A percentile compares a stretch with the other conserved stretches of the same genome.
Evolutionary conservation across 1,140 invertebrate species (phyloP).

Genomic region (Eciton burchellii): DNA sequence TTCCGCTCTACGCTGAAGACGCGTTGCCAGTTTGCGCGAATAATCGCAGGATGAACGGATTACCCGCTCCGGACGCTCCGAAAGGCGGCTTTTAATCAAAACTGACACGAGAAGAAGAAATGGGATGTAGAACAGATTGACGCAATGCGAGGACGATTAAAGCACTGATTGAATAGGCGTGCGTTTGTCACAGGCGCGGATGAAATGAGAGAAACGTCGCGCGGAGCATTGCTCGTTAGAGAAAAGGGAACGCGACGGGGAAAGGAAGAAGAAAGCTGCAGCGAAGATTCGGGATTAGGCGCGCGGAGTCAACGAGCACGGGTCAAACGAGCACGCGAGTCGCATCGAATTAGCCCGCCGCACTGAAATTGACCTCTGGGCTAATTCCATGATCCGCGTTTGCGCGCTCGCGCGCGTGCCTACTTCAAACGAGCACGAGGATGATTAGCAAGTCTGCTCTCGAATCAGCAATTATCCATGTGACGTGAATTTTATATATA

Average conservation of each 20-base stretch:
- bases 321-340: conserved; percentile 68
- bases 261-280: neutral
- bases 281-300: conserved; percentile 53
- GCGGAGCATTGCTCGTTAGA: neutral
- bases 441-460: neutral
- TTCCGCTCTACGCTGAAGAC: conserved; percentile 31
- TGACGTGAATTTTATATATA: neutral
- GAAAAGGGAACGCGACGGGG: neutral
- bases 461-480: neutral
- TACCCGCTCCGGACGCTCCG: neutral
- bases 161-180: neutral
- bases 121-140: neutral
- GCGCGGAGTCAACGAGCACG: conserved; percentile 62
- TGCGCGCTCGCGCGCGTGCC: conserved; percentile 80
- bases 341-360: conserved; percentile 70
- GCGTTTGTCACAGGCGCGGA: conserved; percentile 10
- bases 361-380: conserved; percentile 71
- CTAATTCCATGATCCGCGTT: conserved; percentile 79
- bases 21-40: neutral
- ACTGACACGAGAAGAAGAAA: neutral
- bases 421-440: neutral
- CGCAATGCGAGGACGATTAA: neutral
- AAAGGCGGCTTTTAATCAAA: neutral
- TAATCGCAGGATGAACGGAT: neutral
- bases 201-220: neutral